A percentile compares a stretch with the other conserved stretches of the same genome.
These are phyloP conservation scores for Lochmaea crataegi DNA, from an alignment of 2,888 invertebrate genomes.

Conservation along the genomic window DNA sequence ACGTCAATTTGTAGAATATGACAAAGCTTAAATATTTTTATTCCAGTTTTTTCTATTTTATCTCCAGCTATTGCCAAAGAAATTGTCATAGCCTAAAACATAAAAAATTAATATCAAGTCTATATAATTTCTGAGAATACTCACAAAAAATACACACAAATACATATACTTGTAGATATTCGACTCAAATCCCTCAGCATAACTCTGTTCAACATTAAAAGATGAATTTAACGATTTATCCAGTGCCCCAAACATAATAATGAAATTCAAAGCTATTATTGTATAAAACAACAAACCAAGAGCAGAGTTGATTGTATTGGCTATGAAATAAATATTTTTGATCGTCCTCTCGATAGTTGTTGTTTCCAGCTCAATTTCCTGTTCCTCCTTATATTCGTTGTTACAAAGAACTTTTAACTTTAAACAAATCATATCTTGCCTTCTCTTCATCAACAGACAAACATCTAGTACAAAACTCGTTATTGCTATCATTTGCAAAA, in stretches of 20 bases:
- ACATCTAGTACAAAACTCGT: not conserved
- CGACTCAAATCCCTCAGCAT: not conserved
- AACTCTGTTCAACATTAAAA: not conserved
- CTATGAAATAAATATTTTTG: not conserved
- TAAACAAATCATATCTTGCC: not conserved
- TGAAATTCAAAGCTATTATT: not conserved
- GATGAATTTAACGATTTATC: not conserved
- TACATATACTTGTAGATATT: not conserved
- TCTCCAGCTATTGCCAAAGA: not conserved
- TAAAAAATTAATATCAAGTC: not conserved
- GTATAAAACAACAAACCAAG: not conserved
- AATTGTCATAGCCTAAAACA: slow-evolving; percentile 1
- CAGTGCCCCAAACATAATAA: not conserved
- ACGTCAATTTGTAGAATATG: slow-evolving; percentile 6
- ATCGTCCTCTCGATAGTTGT: not conserved
- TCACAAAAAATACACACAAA: not conserved
- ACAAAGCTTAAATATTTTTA: not conserved
- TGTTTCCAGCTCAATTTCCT: not conserved
- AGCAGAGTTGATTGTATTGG: not conserved
- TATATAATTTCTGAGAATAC: not conserved
- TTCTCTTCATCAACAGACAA: not conserved
- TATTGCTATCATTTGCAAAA: not conserved
- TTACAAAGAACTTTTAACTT: not conserved
- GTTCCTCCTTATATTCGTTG: not conserved
- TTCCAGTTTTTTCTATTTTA: slow-evolving; percentile 10